Base-by-base conservation (phyloP, 2,113 vertebrate species). In the Tetrao urogallus region DNA sequence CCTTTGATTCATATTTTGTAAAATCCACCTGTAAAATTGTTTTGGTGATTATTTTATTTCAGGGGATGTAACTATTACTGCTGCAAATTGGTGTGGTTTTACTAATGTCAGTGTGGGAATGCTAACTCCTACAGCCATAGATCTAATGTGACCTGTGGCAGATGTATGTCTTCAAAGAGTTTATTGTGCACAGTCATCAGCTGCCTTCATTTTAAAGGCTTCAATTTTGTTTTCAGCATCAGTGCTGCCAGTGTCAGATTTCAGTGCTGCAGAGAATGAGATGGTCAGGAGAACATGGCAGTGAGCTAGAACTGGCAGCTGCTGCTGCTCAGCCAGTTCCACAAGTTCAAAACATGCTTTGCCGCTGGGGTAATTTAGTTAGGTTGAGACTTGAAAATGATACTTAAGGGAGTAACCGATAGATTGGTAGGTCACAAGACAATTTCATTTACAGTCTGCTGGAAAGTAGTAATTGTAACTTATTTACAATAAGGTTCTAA, bases 381-480 rank as follows among this genome's bases (percentile, higher is more conserved):
- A 28, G 86, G 88, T 73, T 91, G 61, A 91, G 89, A 91, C 91
- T 94, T 95, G 88, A 92, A 95, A 82, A 79, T 52, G 21, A 52
- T 83, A 63, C 89, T 88, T 47, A 80, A 61, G 69, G 82, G 64
- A 93, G 83, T 74, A 92, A 70, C 64, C 80, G 79, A 86, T 40
- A 83, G 75, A 89, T 91, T 85, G 89, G 79, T 69, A 67, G 82
- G 61, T 81, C 48, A 72, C 11, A 67, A 83, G 69, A 93, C 75
- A 95, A 72, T 86, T 83, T 38, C 70, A 60, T 57, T 69, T 12
- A 57, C 13, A 71, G 20, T 36, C 60, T 83, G 50, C 72, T 90
- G 65, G 52, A 94, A 95, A 80, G 22, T 64, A 91, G 79, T 64
- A 80, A 86, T 94, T 78, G 54, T 81, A 60, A 72, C 28, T 8